Base-by-base conservation (phyloP, 2,113 vertebrate species). In the Xiphias gladius region DNA sequence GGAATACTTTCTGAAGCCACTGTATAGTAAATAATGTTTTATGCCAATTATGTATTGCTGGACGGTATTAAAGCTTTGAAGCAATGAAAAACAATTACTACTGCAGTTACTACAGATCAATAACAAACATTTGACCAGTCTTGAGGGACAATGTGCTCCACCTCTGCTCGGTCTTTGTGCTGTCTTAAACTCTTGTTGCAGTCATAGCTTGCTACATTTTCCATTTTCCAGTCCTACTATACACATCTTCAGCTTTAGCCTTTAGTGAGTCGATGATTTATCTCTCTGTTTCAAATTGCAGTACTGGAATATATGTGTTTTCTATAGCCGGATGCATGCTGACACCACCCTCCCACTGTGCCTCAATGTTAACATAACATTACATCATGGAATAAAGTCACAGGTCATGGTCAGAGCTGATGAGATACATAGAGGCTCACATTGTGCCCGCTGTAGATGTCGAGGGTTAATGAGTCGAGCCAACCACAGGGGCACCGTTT, bases 401-500 rank as follows among this genome's bases (percentile, higher is more conserved):
- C 52, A 70, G 67, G 67, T 81, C 79, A 71, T 0, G 12, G 73
- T 55, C 20, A 22, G 62, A 71, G 50, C 69, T 43, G 35, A 64
- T 26, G 55, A 55, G 28, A 59, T 19, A 62, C 70, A 89, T 22
- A 92, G 57, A 81, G 80, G 22, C 76, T 63, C 43, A 32, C 74
- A 86, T 78, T 92, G 83, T 91, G 43, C 67, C 37, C 35, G 39
- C 32, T 88, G 74, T 57, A 86, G 86, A 80, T 80, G 59, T 76
- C 5, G 11, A 73, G 70, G 75, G 74, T 74, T 74, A 30, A 72
- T 66, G 55, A 76, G 48, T 54, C 7, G 13, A 55, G 77, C 70
- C 68, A 14, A 64, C 58, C 41, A 73, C 68, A 39, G 48, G 35
- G 69, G 12, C 67, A 55, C 20, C 17, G 62, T 68, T 57, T 72